Base-by-base conservation (phyloP, 1,140 invertebrate genomes). In the Araneus ventricosus region DNA sequence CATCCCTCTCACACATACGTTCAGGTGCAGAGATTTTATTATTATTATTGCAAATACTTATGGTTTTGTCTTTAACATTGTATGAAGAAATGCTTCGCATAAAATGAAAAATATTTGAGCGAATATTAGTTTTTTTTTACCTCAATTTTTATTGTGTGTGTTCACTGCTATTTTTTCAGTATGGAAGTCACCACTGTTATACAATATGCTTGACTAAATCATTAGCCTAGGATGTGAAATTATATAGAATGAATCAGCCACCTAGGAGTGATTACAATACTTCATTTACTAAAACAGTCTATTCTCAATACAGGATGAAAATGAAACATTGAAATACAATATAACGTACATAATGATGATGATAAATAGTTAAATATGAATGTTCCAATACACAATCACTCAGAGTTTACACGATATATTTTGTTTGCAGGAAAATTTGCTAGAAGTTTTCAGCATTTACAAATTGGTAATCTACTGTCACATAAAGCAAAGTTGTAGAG, bases 391-490 rank as follows among this genome's bases (percentile, higher is more conserved):
- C 70, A 75, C 70, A 75, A 17, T 37, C 30, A 75, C 30, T 75
- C 70, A 75, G 30, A 75, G 70, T 75, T 75, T 75, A 75, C 70
- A 37, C 17, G 70, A 75, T 37, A 75, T 37, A 75, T 75, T 75
- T 75, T 37, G n/a, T 37, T 75, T 37, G 30, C 70, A 75, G 70
- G 34, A 75, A 27, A 67, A 75, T 34, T 75, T 75, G 30, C 70
- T 75, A 75, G 27, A 67, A 34, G 10, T 6, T 37, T 37, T 75
- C 37, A 75, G 70, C 70, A 2, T 37, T 75, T 17, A 34, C 20
- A 75, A 20, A 75, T 34, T 20, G 17, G 20, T 75, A 75, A 30
- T 34, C 70, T 75, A 75, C 70, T 17, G 34, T 75, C 70, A 75
- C 5, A 34, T 75, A 67, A 75, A 75, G 70, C 70, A 75, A 34